phyloP scores from a whole-genome alignment of 1,140 invertebrate genomes.

The Arion vulgaris region DNA sequence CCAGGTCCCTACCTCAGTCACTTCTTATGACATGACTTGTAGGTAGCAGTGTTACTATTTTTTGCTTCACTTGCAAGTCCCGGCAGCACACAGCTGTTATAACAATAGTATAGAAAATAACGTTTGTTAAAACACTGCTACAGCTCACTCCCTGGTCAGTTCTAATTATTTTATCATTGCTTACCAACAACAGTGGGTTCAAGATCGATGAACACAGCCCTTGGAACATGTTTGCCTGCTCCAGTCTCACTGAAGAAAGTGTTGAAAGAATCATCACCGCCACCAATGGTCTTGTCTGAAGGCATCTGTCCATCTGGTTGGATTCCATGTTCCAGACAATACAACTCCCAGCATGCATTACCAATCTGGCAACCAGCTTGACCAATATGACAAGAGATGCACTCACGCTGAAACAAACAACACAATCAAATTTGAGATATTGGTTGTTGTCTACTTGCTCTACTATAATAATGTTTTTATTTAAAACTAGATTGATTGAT shows the following conservation, averaged over 20 bases:
- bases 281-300: constrained; percentile 66
- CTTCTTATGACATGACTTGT: no score
- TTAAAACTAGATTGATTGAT: no score
- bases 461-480: no score
- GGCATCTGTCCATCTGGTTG: constrained; percentile 55
- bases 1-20: no score
- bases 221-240: constrained; percentile 83
- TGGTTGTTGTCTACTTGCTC: no score
- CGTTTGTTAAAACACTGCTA: no score
- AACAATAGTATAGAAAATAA: no score
- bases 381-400: constrained; percentile 88
- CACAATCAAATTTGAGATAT: not conserved
- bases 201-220: constrained; percentile 72
- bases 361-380: constrained; percentile 92
- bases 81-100: no score
- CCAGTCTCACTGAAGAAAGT: constrained; percentile 92
- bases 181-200: constrained; percentile 73
- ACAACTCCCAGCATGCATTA: constrained; percentile 77
- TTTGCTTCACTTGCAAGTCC: no score
- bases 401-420: constrained; percentile 76
- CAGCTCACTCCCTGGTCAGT: no score
- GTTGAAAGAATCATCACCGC: constrained; percentile 88
- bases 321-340: constrained; percentile 33
- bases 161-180: constrained; percentile 61
- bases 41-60: no score